Evolutionary conservation across 2,888 invertebrate genomes (phyloP).

Genomic region (Schrankia costaestrigalis): DNA sequence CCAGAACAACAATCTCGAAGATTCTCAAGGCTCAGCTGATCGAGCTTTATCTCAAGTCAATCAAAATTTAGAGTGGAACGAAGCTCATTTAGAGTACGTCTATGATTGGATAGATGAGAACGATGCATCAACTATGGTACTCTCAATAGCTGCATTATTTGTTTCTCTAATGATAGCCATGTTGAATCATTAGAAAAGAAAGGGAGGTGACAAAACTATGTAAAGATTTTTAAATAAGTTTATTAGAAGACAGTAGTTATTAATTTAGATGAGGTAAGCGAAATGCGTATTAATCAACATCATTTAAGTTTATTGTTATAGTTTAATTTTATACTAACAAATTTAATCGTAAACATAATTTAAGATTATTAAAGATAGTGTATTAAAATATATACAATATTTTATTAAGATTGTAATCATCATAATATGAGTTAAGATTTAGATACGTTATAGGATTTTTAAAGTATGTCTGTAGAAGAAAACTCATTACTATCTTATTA

Average conservation of each 20-base stretch:
- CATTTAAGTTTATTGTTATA: too few relatives aligned
- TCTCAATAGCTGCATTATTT: conserved; percentile 49
- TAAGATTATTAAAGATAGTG: background rate
- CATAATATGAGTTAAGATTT: background rate
- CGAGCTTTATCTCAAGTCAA: conserved; percentile 28
- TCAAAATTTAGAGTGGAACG: conserved; percentile 48
- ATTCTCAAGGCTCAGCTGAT: conserved; percentile 39
- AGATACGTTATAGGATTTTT: background rate
- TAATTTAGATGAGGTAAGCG: too few relatives aligned
- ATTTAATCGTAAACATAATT: background rate
- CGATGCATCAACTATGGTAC: conserved; percentile 49
- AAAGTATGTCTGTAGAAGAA: conserved; percentile 10
- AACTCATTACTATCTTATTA: conserved; percentile 46
- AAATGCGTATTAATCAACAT: too few relatives aligned
- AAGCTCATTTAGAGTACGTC: conserved; percentile 32
- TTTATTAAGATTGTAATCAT: background rate
- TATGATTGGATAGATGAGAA: conserved; percentile 72
- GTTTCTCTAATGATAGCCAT: conserved; percentile 47
- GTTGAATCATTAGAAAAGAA: conserved; percentile 40
- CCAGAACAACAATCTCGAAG: conserved; percentile 46
- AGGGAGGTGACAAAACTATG: conserved; percentile 1
- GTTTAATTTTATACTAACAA: too few relatives aligned
- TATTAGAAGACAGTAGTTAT: background rate
- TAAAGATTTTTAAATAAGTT: conserved; percentile 4
- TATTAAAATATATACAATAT: conserved; percentile 14